Evolutionary conservation across 1,140 invertebrate species (phyloP).

Genomic region (Druon quercuslanigerum): DNA sequence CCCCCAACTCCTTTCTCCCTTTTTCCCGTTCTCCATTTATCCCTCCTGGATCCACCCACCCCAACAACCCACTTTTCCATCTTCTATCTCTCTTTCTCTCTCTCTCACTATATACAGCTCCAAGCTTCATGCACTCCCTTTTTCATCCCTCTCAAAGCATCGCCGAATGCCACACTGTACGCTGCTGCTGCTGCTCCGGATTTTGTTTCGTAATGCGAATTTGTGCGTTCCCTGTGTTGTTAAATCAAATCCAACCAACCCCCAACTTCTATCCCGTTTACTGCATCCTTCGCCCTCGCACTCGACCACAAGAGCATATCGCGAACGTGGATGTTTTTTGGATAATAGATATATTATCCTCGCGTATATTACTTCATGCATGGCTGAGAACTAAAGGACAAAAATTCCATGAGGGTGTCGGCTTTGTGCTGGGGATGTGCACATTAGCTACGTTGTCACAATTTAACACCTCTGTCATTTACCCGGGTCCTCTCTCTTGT

Average conservation of each 20-base stretch:
- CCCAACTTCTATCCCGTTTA: background rate
- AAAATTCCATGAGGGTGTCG: conserved; percentile 8
- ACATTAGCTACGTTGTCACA: conserved; percentile 30
- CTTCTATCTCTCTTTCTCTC: conserved; percentile 2
- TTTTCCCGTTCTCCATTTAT: conserved; percentile 20
- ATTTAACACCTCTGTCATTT: conserved; percentile 31
- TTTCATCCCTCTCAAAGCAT: conserved; percentile 28
- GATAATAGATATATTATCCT: conserved; percentile 31
- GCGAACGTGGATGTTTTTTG: conserved; percentile 25
- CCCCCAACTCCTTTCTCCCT: background rate
- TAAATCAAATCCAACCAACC: conserved; percentile 14
- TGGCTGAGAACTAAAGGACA: conserved; percentile 29
- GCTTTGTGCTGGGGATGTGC: conserved; percentile 17
- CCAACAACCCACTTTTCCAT: background rate
- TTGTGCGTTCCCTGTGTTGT: conserved; percentile 25
- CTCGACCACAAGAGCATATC: conserved; percentile 6
- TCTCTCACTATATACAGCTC: background rate
- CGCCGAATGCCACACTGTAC: conserved; percentile 3
- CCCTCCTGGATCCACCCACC: background rate
- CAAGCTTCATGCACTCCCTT: background rate
- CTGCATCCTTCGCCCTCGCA: conserved; percentile 9
- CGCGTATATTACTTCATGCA: conserved; percentile 29
- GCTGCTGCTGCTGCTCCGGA: background rate
- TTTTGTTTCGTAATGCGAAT: conserved; percentile 25
- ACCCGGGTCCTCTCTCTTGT: background rate